Percentiles rank a stretch among this genome's conserved stretches.
These are phyloP conservation scores for Chrysolina haemoptera DNA, from an alignment of 2,888 invertebrate species.

Conservation along the genomic window DNA sequence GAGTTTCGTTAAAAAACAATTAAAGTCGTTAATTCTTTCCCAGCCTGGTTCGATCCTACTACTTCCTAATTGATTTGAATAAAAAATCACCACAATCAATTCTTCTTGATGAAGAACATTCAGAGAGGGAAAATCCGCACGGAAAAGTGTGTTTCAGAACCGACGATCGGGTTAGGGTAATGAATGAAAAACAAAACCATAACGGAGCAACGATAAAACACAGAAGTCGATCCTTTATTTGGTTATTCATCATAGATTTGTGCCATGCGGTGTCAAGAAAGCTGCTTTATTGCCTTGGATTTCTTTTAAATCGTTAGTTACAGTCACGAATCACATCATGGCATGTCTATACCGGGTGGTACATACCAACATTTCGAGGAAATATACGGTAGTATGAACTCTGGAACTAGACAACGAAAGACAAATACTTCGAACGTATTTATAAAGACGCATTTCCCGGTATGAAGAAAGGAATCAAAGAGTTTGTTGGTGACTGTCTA, in stretches of 20 bases:
- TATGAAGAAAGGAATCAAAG: background rate
- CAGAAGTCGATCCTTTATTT: constrained; percentile 38
- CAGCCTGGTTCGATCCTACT: constrained; percentile 27
- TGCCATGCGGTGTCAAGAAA: constrained; percentile 53
- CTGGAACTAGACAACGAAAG: background rate
- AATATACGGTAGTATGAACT: background rate
- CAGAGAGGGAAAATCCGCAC: constrained; percentile 30
- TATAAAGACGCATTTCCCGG: background rate
- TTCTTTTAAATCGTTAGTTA: constrained; percentile 35
- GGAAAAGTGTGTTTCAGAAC: constrained; percentile 21
- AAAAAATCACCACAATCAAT: constrained; percentile 48
- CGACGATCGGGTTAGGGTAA: constrained; percentile 21
- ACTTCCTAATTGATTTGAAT: constrained; percentile 43
- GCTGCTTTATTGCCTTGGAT: constrained; percentile 42
- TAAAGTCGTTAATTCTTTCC: constrained; percentile 42
- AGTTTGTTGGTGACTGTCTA: too few species aligned
- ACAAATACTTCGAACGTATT: background rate
- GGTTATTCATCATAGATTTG: constrained; percentile 51
- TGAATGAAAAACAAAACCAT: constrained; percentile 24
- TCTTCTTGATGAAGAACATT: constrained; percentile 28
- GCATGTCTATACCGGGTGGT: constrained; percentile 12
- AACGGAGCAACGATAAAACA: constrained; percentile 24
- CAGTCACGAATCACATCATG: constrained; percentile 27
- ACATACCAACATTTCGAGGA: background rate
- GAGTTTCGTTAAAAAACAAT: constrained; percentile 47